phyloP scores from a whole-genome alignment of 2,113 vertebrate species.

The Halichoerus grypus region DNA sequence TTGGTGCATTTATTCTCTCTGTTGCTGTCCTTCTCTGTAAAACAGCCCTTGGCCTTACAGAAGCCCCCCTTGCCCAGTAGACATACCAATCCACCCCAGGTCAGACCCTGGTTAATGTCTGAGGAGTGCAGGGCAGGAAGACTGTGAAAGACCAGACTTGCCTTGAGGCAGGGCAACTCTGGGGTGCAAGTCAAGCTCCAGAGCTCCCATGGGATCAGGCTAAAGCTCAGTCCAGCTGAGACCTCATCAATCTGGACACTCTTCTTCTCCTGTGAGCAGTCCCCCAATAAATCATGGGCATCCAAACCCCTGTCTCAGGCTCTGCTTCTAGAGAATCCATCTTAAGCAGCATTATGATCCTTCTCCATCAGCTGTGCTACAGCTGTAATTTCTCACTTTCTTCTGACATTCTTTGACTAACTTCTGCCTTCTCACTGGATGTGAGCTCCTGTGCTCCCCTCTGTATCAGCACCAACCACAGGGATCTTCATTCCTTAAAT shows the following conservation, averaged over 20 bases:
- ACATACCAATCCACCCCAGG: neutral
- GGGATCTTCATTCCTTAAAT: neutral
- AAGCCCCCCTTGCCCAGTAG: neutral
- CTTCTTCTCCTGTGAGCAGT: neutral
- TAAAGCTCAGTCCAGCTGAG: neutral
- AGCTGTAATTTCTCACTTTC: neutral
- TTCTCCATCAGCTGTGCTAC: neutral
- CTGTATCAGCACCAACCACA: neutral
- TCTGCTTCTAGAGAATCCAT: neutral
- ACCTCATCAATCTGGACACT: neutral
- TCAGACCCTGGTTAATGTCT: neutral
- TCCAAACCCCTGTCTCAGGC: neutral
- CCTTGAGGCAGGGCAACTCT: neutral
- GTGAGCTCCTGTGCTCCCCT: neutral
- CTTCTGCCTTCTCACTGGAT: neutral
- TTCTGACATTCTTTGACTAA: neutral
- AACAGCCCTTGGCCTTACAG: neutral
- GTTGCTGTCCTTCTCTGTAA: neutral
- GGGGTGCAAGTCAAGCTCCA: neutral
- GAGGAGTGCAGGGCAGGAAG: neutral
- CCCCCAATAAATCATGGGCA: accelerated
- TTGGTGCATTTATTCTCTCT: neutral
- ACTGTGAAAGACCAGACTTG: neutral
- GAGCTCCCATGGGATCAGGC: neutral
- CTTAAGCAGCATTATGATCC: neutral